These are phyloP conservation scores for Hartigia nigra DNA, from an alignment of 2,888 invertebrate species.

Conservation along the genomic window DNA sequence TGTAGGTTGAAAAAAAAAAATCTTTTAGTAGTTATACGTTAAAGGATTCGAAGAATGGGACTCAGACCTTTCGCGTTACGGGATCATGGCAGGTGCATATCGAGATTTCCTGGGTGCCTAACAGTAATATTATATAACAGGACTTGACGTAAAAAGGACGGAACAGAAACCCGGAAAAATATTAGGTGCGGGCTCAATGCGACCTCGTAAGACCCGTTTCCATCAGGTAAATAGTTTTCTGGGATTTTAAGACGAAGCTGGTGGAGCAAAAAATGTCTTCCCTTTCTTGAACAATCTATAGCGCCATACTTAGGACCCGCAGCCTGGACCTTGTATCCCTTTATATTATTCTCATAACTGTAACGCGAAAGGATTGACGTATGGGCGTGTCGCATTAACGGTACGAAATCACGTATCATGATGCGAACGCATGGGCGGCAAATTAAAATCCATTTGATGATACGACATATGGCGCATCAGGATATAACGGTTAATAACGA, in stretches of 20 bases:
- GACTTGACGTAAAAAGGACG: conserved; percentile 26
- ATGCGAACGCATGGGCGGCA: neutral
- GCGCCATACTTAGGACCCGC: neutral
- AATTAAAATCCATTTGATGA: conserved; percentile 13
- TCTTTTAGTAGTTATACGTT: conserved; percentile 22
- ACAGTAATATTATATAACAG: conserved; percentile 45
- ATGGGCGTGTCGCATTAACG: conserved; percentile 14
- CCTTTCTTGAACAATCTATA: neutral
- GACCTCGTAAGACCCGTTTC: neutral
- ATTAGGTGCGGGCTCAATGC: neutral
- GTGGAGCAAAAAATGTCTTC: neutral
- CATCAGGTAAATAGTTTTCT: neutral
- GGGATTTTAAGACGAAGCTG: neutral
- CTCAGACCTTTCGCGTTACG: conserved; percentile 19
- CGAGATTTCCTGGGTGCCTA: conserved; percentile 38
- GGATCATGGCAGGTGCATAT: conserved; percentile 46
- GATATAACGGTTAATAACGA: conserved; percentile 5
- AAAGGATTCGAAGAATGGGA: neutral
- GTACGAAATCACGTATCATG: neutral
- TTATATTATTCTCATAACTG: conserved; percentile 13
- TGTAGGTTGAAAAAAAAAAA: neutral
- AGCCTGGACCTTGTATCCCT: neutral
- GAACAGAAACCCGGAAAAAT: conserved; percentile 16
- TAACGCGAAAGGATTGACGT: conserved; percentile 18
- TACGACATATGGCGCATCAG: conserved; percentile 18